Evolutionary conservation across 1,140 invertebrate genomes (phyloP).

Genomic region (Diabrotica virgifera): DNA sequence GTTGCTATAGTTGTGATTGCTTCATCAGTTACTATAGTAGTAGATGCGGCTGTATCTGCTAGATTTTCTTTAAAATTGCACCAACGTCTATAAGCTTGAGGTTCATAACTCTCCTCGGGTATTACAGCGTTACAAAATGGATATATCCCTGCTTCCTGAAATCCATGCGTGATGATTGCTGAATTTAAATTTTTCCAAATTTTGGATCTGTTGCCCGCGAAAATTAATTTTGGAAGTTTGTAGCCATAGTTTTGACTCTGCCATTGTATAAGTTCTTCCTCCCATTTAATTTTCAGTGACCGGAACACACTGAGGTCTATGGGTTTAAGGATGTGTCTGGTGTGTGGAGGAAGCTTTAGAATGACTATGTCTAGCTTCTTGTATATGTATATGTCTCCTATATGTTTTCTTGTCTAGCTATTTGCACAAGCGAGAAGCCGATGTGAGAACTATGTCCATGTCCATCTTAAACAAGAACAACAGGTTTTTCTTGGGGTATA

Average conservation of each 20-base stretch:
- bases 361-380: too few species aligned
- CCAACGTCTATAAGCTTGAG: neutral
- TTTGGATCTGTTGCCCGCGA: constrained; percentile 12
- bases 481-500: too few species aligned
- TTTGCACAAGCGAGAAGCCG: too few species aligned
- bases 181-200: constrained; percentile 19
- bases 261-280: too few species aligned
- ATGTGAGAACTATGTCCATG: too few species aligned
- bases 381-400: too few species aligned
- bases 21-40: neutral
- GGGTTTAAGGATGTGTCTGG: constrained; percentile 39
- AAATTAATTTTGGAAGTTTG: constrained; percentile 21
- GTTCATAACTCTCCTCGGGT: neutral
- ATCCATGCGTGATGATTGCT: constrained; percentile 17
- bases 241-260: constrained; percentile 33
- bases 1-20: constrained; percentile 1
- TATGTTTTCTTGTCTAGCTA: too few species aligned
- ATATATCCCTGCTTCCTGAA: neutral
- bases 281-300: constrained; percentile 39
- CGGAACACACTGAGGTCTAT: constrained; percentile 38
- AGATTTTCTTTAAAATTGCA: neutral
- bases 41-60: neutral
- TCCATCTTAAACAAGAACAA: too few species aligned
- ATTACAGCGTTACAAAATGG: neutral
- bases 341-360: constrained; percentile 32